Evolutionary conservation across 2,797 vertebrate genomes (phyloP), one percentile per base, ranked within the genome.

Genomic region (Acropternis orthonyx): DNA sequence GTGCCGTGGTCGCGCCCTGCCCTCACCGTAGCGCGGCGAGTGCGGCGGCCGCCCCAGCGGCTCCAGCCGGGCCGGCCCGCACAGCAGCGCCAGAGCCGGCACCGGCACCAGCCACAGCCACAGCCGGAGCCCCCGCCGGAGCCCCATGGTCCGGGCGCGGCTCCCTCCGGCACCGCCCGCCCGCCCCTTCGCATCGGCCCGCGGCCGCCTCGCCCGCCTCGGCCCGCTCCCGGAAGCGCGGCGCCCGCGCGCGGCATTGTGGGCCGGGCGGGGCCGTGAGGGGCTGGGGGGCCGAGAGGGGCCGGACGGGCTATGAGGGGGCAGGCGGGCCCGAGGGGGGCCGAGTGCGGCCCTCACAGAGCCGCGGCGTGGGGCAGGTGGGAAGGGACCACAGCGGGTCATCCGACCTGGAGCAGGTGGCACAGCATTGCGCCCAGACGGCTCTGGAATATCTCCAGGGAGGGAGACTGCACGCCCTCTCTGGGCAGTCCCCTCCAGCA

Each of bases 271-370:
- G 37, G 37, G 37, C 37, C 37, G n/a, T n/a, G n/a, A n/a, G n/a
- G n/a, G n/a, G n/a, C n/a, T n/a, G n/a, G n/a, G n/a, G n/a, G n/a
- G n/a, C n/a, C n/a, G n/a, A n/a, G n/a, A n/a, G n/a, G n/a, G n/a
- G n/a, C n/a, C n/a, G n/a, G n/a, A n/a, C n/a, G n/a, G n/a, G n/a
- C n/a, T n/a, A n/a, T n/a, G n/a, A n/a, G n/a, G n/a, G n/a, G n/a
- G n/a, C n/a, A n/a, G n/a, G n/a, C n/a, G n/a, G n/a, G n/a, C n/a
- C n/a, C n/a, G n/a, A n/a, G n/a, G n/a, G n/a, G n/a, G n/a, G n/a
- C n/a, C n/a, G n/a, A n/a, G n/a, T n/a, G n/a, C n/a, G n/a, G 37
- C 7, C 7, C 1, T 7, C 11, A 0, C 1, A 14, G 41, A 41
- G 41, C 10, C 41, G 15, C 41, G 41, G 41, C 6, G 15, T 16